These are phyloP conservation scores for Pandion haliaetus DNA, from an alignment of 2,113 vertebrate species.

Conservation along the genomic window DNA sequence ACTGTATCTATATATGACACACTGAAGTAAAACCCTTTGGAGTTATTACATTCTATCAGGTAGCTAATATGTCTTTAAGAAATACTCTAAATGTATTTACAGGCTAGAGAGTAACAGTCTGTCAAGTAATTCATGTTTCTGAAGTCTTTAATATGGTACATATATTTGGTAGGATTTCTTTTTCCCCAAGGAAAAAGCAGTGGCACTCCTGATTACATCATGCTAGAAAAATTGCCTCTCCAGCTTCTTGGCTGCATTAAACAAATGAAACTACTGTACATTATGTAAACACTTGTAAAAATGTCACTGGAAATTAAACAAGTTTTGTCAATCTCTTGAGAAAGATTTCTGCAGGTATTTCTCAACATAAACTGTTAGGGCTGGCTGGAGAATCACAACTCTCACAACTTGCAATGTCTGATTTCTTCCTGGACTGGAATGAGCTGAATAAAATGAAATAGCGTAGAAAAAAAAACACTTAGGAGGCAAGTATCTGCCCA, in stretches of 20 bases:
- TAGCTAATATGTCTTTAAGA: constrained; percentile 30
- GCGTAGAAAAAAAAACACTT: background rate
- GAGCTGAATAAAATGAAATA: background rate
- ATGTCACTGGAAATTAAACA: constrained; percentile 49
- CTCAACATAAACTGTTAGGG: background rate
- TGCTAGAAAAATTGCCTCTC: background rate
- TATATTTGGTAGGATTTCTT: background rate
- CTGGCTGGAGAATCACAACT: background rate
- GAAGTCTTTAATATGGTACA: constrained; percentile 10
- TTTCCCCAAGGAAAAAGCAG: constrained; percentile 1
- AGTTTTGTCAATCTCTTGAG: constrained; percentile 6
- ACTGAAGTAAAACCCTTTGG: background rate
- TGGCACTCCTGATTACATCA: constrained; percentile 32
- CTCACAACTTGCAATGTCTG: background rate
- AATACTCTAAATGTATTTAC: constrained; percentile 23
- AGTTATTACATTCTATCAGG: background rate
- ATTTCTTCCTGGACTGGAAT: background rate
- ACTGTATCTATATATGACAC: background rate
- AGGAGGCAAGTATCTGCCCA: background rate
- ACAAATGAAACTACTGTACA: constrained; percentile 39
- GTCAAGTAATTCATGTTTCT: constrained; percentile 11
- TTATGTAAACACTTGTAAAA: constrained; percentile 60
- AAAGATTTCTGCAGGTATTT: constrained; percentile 33
- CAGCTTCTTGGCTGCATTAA: constrained; percentile 26
- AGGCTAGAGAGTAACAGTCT: constrained; percentile 9